phyloP scores from a whole-genome alignment of 2,797 vertebrate species.

The Clarias fuscus region DNA sequence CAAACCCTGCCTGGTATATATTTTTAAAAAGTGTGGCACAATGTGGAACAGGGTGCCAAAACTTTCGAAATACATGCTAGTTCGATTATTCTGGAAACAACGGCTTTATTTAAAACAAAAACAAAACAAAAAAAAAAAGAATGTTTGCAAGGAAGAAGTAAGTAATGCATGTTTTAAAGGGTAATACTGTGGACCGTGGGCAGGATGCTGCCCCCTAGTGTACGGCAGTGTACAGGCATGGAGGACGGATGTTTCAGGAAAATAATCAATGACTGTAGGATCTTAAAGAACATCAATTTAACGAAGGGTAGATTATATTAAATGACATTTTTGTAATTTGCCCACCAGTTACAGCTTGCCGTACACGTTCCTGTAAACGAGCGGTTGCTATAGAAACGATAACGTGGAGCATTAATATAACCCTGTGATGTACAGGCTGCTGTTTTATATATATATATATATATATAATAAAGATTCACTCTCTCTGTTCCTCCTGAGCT shows the following conservation, averaged over 20 bases:
- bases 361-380: neutral
- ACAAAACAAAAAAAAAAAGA: too few relatives aligned
- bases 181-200: neutral
- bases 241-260: neutral
- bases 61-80: neutral
- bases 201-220: slow-evolving; percentile 43
- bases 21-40: neutral
- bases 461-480: neutral
- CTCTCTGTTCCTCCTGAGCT: neutral
- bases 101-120: too few relatives aligned
- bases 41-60: neutral
- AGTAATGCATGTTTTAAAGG: neutral
- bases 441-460: neutral
- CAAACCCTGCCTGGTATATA: slow-evolving; percentile 15
- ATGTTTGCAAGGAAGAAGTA: neutral
- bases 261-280: neutral
- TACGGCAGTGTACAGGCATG: neutral
- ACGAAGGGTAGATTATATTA: neutral
- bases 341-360: too few relatives aligned
- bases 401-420: neutral
- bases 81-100: too few relatives aligned
- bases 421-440: neutral
- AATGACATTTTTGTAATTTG: neutral
- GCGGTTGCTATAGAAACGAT: neutral
- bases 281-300: neutral